Base-by-base conservation (phyloP, 2,113 vertebrate species). In the Entelurus aequoreus region DNA sequence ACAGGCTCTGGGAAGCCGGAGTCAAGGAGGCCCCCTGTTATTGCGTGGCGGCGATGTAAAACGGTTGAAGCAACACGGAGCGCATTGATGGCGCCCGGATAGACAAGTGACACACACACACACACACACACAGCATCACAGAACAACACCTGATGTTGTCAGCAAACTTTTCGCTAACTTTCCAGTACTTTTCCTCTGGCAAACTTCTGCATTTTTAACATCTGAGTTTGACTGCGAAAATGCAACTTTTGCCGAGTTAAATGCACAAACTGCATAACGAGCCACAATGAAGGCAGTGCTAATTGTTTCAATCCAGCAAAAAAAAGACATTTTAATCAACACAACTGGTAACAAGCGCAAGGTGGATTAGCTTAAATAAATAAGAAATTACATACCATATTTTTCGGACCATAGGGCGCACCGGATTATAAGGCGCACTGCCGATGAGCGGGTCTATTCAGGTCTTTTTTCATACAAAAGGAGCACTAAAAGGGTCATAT, bases 71-170 rank as follows among this genome's bases (percentile, higher is more conserved):
- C 77, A 66, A 78, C 80, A 68, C 71, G n/a, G 51, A 73, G 60
- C 6, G 60, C 78, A 73, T 84, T 83, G 86, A 87, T 78, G 80
- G 78, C 80, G 71, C 75, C 77, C 69, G 74, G 82, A 80, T 81
- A 84, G 70, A 84, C 68, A 57, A 84, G 75, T 71, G 69, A 59
- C 71, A 67, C 68, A 42, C 68, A 53, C 72, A 28, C 78, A 75
- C 63, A 37, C 63, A 75, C 79, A 83, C 65, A 53, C 66, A 63
- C 67, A 50, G 56, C 78, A 74, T 70, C 78, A 84, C 66, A 78
- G 38, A 58, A 62, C 44, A 47, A 51, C 69, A 71, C 72, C 76
- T 74, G 65, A 74, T 77, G 72, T 77, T 70, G 66, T 68, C 78
- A 66, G 69, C 72, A 69, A 63, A 84, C 83, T 79, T 72, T 56